Percentiles rank a stretch among this genome's conserved stretches.
Conservation (phyloP, 30 jellyfish, hydroid and myxozoan genomes). For the Mastigias papua region DNA sequence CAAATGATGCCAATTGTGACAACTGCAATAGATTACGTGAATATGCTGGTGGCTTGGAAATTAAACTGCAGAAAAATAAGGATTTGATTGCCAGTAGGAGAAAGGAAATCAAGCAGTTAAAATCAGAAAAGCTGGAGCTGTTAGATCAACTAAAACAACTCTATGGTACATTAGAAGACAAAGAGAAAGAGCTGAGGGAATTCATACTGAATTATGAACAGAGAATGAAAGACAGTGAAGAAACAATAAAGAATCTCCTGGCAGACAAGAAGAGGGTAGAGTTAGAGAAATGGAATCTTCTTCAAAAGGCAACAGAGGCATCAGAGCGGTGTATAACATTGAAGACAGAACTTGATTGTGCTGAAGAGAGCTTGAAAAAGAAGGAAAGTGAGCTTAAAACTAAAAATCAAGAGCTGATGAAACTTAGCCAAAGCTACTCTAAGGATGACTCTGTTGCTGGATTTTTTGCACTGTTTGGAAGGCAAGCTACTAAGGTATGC, state of each 20-base stretch:
- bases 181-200: conserved; percentile 80
- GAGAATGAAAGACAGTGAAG: conserved; percentile 85
- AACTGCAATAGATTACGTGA: conserved; percentile 51
- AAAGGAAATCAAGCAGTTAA: conserved; percentile 65
- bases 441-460: conserved; percentile 50
- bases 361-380: conserved; percentile 31
- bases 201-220: conserved; percentile 83
- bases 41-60: conserved; percentile 69
- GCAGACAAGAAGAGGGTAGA: conserved; percentile 80
- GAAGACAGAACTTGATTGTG: conserved; percentile 70
- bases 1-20: conserved; percentile 31
- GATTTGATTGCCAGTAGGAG: conserved; percentile 42
- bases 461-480: conserved; percentile 67
- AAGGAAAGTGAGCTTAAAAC: conserved; percentile 44
- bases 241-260: conserved; percentile 50
- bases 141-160: conserved; percentile 81
- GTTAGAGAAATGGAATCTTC: conserved; percentile 75
- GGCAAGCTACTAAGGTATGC: conserved; percentile 15
- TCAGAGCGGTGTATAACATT: conserved; percentile 78
- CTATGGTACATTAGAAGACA: conserved; percentile 81
- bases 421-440: conserved; percentile 28
- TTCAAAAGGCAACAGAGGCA: conserved; percentile 64
- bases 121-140: conserved; percentile 77
- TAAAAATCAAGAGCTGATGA: conserved; percentile 47
- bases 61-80: conserved; percentile 62